Base-by-base conservation (phyloP, 1,140 invertebrate genomes). In the Hyposmocoma kahamanoa region DNA sequence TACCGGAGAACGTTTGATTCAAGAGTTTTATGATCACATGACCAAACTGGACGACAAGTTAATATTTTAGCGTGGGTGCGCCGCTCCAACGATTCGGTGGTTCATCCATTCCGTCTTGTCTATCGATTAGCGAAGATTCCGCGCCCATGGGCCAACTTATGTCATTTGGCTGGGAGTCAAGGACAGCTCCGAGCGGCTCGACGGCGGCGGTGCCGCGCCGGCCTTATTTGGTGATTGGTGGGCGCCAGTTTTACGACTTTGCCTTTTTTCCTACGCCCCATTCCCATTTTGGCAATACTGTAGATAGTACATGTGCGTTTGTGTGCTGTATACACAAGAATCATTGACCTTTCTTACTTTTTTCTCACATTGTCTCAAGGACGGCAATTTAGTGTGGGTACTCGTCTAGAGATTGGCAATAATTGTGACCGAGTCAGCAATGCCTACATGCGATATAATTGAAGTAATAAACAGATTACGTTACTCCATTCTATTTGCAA, bases 201-300 rank as follows among this genome's bases (percentile, higher is more conserved):
- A 72, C 70, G n/a, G 70, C 71, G 72, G 63, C 70, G 77, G 67
- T 75, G 71, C 74, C 78, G 63, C 67, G 72, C 65, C 71, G 71
- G 69, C 79, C 81, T 83, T 83, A 82, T 85, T 85, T 78, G 78
- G 78, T 62, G 72, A 82, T 85, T 79, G 79, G 79, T 83, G 79
- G 82, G 78, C 82, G 76, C 79, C 79, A 75, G 63, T 81, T 85
- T 84, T 85, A 85, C 68, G 78, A 83, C 79, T 80, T 81, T 71
- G 76, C 72, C 71, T 75, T 80, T 83, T 75, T 83, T 82, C 74
- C 69, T 65, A 72, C 67, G 68, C 69, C 58, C 70, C 56, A 68
- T 82, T 74, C 71, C 72, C 64, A 82, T 79, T 65, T 71, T 67
- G 49, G 62, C 53, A 64, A 66, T 61, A 62, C 48, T 72, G 72